Base-by-base conservation (phyloP, 2,797 vertebrate genomes). In the Bradypodion pumilum region DNA sequence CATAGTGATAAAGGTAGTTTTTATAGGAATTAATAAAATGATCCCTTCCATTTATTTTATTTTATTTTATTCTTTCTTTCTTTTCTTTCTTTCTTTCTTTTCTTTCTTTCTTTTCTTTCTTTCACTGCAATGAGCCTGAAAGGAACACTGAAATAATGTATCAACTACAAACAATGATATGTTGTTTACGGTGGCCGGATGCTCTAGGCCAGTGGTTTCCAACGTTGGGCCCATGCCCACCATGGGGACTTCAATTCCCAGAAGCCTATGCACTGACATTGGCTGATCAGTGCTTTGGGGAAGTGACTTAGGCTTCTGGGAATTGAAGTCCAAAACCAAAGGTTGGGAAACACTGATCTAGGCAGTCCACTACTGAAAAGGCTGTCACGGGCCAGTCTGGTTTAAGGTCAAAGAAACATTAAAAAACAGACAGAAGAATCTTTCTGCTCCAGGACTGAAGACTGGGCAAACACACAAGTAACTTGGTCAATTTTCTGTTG, bases 71-170 rank as follows among this genome's bases (percentile, higher is more conserved):
- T n/a, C n/a, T n/a, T 15, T 60, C 77, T 76, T 52, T 75, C 37
- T 73, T 87, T 83, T n/a, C 81, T 60, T 83, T 88, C 27, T 82
- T 62, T 66, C 66, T 72, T 84, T 68, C 19, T 8, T n/a, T 15
- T 52, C 77, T 78, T 52, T 74, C 37, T 73, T 87, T 82, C 82
- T n/a, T 60, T 83, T 87, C 27, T 82, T 62, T 63, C 66, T 74
- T 84, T 68, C 19, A 42, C 27, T 15, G 66, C 59, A 29, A n/a
- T 25, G 13, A 56, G 16, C 32, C 75, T 65, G 35, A 37, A 77
- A 35, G 69, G 68, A 10, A 16, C 27, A 78, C 60, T 29, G 23
- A 59, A 65, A 23, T 32, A n/a, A 49, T 19, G 7, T 72, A 35
- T 16, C 21, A 19, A 44, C 8, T 29, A 10, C 9, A 29, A 35